Evolutionary conservation across 1,140 invertebrate genomes (phyloP), one percentile per base, ranked within the genome.

Genomic region (Venustaconcha ellipsiformis): DNA sequence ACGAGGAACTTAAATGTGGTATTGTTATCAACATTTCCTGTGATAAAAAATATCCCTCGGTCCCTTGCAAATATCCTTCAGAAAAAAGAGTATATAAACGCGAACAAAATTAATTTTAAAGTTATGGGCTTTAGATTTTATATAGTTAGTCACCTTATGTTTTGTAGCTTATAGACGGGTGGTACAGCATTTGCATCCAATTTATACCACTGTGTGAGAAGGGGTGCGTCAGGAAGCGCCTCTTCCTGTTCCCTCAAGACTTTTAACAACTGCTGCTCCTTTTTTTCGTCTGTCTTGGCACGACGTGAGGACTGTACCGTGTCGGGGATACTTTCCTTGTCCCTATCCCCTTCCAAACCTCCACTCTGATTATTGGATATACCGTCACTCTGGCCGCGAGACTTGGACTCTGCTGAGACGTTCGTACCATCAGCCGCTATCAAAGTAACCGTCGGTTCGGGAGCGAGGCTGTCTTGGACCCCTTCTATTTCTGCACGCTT

Each of bases 81-180:
- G 26, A 63, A 37, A n/a, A 71, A 20, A 37, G 15, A n/a, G 11
- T 3, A 64, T 23, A 6, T 62, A n/a, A 26, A 30, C 11, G 17
- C 1, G 13, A 17, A 64, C 59, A 15, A 64, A 56, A 11, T 13
- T 20, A 57, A 26, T 6, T 26, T 14, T 26, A 12, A 17, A n/a
- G 17, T 58, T 57, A 14, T 14, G 17, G 20, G 18, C 14, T 17
- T 8, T 18, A 13, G 14, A 20, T 57, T 57, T 30, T 26, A 20
- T 37, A 2, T 57, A 48, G 23, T 6, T 20, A 57, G 72, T 18
- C 70, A 88, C 88, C 91, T 91, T 57, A 93, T 92, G 20, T 92
- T 91, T 77, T 92, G 91, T 58, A 96, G 91, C 11, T 94, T 91
- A 89, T 95, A 96, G 85, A 95, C 95, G 20, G 94, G 93, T 17